Conservation (phyloP, 2,797 vertebrate species). For the Botia almorhae region DNA sequence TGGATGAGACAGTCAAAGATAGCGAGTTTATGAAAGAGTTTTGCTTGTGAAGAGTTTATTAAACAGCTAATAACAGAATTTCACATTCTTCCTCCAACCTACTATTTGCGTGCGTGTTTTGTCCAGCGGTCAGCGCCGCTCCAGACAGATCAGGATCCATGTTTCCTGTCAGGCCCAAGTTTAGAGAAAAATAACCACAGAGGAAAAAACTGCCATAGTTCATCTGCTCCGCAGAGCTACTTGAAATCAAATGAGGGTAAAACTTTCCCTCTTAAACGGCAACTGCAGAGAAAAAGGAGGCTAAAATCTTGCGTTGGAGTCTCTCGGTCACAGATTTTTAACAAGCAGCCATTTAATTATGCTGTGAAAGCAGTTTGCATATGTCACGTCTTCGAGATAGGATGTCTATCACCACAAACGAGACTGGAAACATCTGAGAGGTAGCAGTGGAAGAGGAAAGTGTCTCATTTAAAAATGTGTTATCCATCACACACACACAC, state of each 20-base stretch:
- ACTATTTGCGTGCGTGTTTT: neutral
- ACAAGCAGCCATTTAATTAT: conserved; percentile 48
- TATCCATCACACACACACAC: neutral
- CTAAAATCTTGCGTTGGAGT: neutral
- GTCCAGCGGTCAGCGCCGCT: neutral
- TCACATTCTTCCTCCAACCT: neutral
- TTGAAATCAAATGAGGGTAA: conserved; percentile 40
- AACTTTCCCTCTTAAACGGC: conserved; percentile 27
- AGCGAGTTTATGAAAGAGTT: too few species aligned
- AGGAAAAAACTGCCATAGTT: conserved; percentile 22
- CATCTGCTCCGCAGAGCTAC: conserved; percentile 39
- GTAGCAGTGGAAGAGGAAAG: neutral
- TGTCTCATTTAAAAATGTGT: conserved; percentile 1
- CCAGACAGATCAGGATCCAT: conserved; percentile 1
- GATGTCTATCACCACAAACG: conserved; percentile 31
- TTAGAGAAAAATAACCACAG: conserved; percentile 36
- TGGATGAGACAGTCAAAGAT: too few species aligned
- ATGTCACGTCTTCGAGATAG: conserved; percentile 13
- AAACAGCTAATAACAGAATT: too few species aligned
- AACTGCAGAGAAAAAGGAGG: conserved; percentile 36
- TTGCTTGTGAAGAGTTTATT: too few species aligned
- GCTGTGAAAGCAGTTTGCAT: conserved; percentile 23
- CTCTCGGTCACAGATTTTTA: conserved; percentile 34
- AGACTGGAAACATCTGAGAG: conserved; percentile 27
- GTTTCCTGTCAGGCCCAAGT: conserved; percentile 33